These are phyloP conservation scores for Pseudomyrmex sp. DNA, from an alignment of 1,140 invertebrate genomes.

Conservation along the genomic window DNA sequence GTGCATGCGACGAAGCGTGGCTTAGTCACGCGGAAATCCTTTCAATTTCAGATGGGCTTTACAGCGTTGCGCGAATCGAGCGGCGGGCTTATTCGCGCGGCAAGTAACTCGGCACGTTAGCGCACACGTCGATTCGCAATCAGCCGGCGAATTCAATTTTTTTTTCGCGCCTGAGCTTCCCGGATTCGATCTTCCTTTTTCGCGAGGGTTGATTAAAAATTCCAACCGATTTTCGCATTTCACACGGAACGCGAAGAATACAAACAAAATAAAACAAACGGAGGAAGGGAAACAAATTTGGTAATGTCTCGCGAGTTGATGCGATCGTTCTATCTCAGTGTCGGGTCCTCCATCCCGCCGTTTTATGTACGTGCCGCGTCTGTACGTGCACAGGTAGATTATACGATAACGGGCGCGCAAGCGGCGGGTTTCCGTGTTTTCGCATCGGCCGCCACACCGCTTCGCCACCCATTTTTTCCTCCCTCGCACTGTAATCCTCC, in stretches of 20 bases:
- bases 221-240: conserved; percentile 36
- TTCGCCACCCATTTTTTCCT: conserved; percentile 22
- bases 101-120: conserved; percentile 54
- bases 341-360: conserved; percentile 7
- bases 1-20: conserved; percentile 39
- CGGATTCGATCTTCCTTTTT: conserved; percentile 33
- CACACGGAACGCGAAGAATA: conserved; percentile 17
- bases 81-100: conserved; percentile 51
- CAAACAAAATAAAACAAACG: background rate
- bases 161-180: background rate
- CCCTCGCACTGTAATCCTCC: conserved; percentile 58
- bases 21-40: conserved; percentile 48
- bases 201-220: conserved; percentile 51
- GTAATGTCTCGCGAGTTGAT: conserved; percentile 35
- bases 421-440: conserved; percentile 8
- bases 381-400: conserved; percentile 40
- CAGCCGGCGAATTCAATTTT: conserved; percentile 54
- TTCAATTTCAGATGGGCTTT: conserved; percentile 59
- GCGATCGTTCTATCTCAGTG: conserved; percentile 51
- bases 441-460: background rate
- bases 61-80: conserved; percentile 40
- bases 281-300: conserved; percentile 12
- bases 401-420: conserved; percentile 43
- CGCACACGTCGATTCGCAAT: conserved; percentile 56
- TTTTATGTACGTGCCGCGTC: conserved; percentile 30